Evolutionary conservation across 2,888 invertebrate genomes (phyloP), one percentile per base, ranked within the genome.

Genomic region (Tenthredo notha): DNA sequence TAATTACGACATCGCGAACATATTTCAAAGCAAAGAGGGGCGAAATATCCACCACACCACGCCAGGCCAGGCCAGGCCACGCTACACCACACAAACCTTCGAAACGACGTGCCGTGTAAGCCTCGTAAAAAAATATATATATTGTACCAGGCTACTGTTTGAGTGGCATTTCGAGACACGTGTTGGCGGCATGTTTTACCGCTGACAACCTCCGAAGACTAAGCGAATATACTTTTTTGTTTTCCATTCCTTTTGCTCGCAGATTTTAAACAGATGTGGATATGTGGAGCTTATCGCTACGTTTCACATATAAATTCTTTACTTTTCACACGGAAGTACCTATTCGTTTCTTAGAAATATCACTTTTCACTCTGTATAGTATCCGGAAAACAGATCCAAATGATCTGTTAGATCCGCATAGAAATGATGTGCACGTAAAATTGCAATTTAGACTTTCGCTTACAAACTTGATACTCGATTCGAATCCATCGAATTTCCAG

Each of bases 1-100:
- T 90, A 90, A 90, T 90, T 90, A 89, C 88, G 83, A 86, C 89
- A 86, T 80, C 80, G 80, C 80, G 61, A 83, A 67, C 83, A 83
- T 83, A 83, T 83, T 83, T 83, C 67, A 47, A 80, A 83, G 67
- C 33, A 43, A 67, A 65, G 83, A 47, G 83, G 78, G 83, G 67
- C 61, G n/a, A 67, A 83, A 29, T 67, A 83, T 50, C 67, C 65
- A 37, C 80, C 80, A 25, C 61, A 3, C 61, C 21, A 61, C 25
- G 4, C 25, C 61, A 25, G 2, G 21, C 21, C 58, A 54, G 0
- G 54, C 54, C 54, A 54, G 0, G 54, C 54, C 54, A 54, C 18
- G 54, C 54, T 21, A 58, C 21, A 21, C 80, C 80, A 61, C 61
- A 12, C 61, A 33, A 61, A 61, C 61, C 40, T 61, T 61, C 61